Conservation (phyloP, 2,113 vertebrate species). For the Xiphophorus maculatus region DNA sequence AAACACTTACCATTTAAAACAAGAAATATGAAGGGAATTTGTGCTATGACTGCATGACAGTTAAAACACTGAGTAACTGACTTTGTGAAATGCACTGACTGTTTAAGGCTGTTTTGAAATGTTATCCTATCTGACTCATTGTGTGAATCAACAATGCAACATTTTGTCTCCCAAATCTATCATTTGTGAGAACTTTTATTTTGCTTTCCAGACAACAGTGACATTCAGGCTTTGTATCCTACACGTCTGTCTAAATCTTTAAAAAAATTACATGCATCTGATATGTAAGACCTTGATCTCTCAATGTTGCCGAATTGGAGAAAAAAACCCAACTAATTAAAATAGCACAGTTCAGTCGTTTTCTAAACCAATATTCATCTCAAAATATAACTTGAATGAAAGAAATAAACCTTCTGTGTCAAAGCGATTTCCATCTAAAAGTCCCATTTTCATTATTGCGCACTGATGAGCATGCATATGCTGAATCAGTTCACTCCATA, state of each 20-base stretch:
- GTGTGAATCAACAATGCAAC: neutral
- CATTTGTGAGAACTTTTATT: constrained; percentile 60
- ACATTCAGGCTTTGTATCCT: constrained; percentile 40
- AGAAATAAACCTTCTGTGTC: constrained; percentile 46
- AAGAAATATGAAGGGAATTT: no score
- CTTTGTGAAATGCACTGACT: no score
- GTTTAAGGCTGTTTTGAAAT: no score
- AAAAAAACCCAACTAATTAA: neutral
- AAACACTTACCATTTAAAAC: no score
- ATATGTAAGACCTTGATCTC: constrained; percentile 29
- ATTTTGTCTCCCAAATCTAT: neutral
- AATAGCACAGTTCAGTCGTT: constrained; percentile 55
- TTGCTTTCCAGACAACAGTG: constrained; percentile 62
- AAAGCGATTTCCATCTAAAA: constrained; percentile 60
- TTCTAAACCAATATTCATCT: constrained; percentile 59
- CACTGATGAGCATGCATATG: constrained; percentile 33
- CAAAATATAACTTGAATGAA: constrained; percentile 48
- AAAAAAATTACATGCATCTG: constrained; percentile 49
- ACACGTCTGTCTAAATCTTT: constrained; percentile 20
- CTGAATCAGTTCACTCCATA: constrained; percentile 37
- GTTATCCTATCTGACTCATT: no score
- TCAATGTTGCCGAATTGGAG: constrained; percentile 14
- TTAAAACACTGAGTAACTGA: no score
- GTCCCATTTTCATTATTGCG: constrained; percentile 45
- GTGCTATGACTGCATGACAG: no score